Conservation (phyloP, 1,140 invertebrate genomes). For the Mactra quadrangularis region DNA sequence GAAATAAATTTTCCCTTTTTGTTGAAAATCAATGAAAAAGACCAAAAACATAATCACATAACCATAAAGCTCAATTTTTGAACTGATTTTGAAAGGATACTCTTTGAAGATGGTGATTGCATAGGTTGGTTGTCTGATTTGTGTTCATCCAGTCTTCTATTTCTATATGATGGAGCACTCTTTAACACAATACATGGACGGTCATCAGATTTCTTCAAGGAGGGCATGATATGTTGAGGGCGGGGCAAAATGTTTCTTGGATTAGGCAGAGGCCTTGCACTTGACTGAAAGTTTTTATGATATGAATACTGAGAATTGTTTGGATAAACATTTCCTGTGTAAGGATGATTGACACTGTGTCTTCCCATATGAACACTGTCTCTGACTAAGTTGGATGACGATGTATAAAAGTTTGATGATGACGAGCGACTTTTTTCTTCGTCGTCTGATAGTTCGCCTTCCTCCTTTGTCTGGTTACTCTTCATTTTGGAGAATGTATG, state of each 20-base stretch:
- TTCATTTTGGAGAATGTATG: neutral
- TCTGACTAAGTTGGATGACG: neutral
- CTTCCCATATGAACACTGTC: neutral
- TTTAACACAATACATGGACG: conserved; percentile 10
- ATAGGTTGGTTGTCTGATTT: neutral
- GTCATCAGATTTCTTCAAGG: neutral
- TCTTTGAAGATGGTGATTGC: conserved; percentile 21
- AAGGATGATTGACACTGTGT: neutral
- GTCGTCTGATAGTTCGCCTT: conserved; percentile 10
- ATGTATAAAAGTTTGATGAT: neutral
- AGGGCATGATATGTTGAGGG: neutral
- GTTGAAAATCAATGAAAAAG: too few species aligned
- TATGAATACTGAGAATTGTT: neutral
- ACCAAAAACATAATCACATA: too few species aligned
- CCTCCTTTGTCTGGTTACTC: neutral
- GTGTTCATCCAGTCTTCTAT: neutral
- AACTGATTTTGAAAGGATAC: too few species aligned
- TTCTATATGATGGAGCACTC: neutral
- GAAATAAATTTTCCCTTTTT: too few species aligned
- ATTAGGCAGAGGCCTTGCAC: neutral
- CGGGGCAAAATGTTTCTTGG: conserved; percentile 24
- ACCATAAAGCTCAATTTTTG: too few species aligned
- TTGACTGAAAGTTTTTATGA: neutral
- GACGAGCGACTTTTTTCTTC: conserved; percentile 5
- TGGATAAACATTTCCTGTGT: neutral